A percentile compares a stretch with the other conserved stretches of the same genome.
Evolutionary conservation across 2,113 vertebrate species (phyloP).

Genomic region (Empidonax traillii): DNA sequence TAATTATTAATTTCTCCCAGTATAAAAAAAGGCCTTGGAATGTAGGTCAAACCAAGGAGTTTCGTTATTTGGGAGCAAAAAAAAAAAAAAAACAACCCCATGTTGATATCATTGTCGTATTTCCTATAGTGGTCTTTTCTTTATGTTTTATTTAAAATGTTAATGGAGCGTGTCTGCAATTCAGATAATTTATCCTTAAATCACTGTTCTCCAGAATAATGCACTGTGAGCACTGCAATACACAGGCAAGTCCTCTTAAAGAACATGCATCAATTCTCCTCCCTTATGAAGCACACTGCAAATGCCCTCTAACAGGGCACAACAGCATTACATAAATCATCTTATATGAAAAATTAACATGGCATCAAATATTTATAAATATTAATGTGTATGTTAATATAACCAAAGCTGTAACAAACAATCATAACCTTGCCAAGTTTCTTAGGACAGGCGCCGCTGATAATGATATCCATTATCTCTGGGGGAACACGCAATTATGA

Average conservation of each 20-base stretch:
- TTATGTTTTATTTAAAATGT: constrained; percentile 82
- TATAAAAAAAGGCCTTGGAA: neutral
- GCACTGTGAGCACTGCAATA: constrained; percentile 65
- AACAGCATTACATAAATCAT: constrained; percentile 82
- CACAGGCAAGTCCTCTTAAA: constrained; percentile 69
- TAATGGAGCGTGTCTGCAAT: constrained; percentile 77
- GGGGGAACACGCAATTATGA: constrained; percentile 75
- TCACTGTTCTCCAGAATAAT: constrained; percentile 71
- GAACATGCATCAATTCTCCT: constrained; percentile 74
- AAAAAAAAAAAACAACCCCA: neutral
- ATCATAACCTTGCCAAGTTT: constrained; percentile 85
- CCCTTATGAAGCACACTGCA: constrained; percentile 68
- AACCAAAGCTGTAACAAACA: constrained; percentile 85
- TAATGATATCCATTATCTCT: constrained; percentile 88
- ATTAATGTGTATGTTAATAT: constrained; percentile 89
- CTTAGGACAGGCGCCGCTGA: constrained; percentile 81
- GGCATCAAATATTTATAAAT: constrained; percentile 90
- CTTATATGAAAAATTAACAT: constrained; percentile 87
- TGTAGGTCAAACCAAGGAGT: neutral
- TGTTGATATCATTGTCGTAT: constrained; percentile 9
- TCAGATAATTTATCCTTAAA: constrained; percentile 78
- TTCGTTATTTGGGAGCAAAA: neutral
- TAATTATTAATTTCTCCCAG: neutral
- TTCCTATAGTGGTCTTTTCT: constrained; percentile 61
- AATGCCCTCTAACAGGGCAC: constrained; percentile 81